Evolutionary conservation across 2,888 invertebrate species (phyloP).

Genomic region (Tachina fera): DNA sequence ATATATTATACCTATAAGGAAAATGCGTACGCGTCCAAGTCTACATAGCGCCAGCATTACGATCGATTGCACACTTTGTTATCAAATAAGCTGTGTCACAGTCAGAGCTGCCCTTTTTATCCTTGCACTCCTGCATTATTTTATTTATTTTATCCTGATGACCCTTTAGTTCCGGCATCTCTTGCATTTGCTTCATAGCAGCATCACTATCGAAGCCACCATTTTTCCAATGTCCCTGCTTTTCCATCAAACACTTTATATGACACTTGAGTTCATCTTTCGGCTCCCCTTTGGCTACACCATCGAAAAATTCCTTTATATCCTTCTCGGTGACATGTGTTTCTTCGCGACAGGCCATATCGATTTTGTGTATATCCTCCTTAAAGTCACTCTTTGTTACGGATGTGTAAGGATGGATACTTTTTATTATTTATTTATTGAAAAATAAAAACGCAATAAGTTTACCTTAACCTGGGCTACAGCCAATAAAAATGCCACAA

Average conservation of each 20-base stretch:
- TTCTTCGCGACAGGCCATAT: constrained; percentile 73
- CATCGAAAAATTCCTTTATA: constrained; percentile 68
- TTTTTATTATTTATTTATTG: background rate
- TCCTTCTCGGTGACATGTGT: constrained; percentile 73
- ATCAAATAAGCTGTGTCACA: constrained; percentile 79
- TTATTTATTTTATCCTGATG: constrained; percentile 74
- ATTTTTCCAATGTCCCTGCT: constrained; percentile 76
- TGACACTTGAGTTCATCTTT: constrained; percentile 78
- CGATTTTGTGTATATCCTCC: constrained; percentile 4
- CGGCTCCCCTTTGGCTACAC: constrained; percentile 71
- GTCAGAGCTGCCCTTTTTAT: constrained; percentile 76
- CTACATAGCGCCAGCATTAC: constrained; percentile 65
- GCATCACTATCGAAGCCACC: constrained; percentile 76
- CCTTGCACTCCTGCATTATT: constrained; percentile 76
- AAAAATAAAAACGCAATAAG: background rate
- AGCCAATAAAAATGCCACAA: constrained; percentile 3
- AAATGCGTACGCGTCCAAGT: background rate
- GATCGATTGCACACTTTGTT: constrained; percentile 77
- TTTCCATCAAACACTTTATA: constrained; percentile 78
- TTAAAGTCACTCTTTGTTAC: constrained; percentile 31
- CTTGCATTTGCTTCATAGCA: constrained; percentile 69
- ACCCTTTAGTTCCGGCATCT: constrained; percentile 74
- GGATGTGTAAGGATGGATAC: background rate
- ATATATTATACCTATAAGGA: background rate
- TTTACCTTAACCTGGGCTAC: constrained; percentile 38